These are phyloP conservation scores for Thereva unica DNA, from an alignment of 2,888 invertebrate species.

Conservation along the genomic window DNA sequence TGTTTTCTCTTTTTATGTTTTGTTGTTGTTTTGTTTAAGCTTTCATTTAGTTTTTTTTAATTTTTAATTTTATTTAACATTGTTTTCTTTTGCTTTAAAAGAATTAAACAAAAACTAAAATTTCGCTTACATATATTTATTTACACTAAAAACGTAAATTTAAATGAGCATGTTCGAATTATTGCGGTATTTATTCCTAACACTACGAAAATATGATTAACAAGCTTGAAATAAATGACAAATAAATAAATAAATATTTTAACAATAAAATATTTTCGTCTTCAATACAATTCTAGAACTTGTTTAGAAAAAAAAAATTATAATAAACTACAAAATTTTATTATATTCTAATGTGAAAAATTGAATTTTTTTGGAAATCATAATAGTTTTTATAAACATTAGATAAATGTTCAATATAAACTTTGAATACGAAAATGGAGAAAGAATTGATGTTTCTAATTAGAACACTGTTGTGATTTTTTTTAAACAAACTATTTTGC, in stretches of 20 bases:
- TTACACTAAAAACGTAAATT: no score
- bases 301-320: slow-evolving; percentile 14
- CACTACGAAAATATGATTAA: no score
- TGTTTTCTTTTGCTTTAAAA: no score
- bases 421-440: slow-evolving; percentile 57
- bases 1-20: slow-evolving; percentile 31
- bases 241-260: slow-evolving; percentile 3
- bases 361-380: no score
- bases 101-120: no score
- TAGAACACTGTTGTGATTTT: slow-evolving; percentile 23
- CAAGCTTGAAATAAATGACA: no score
- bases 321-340: no score
- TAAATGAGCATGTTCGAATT: no score
- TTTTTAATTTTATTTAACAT: slow-evolving; percentile 10
- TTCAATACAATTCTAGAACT: slow-evolving; percentile 39
- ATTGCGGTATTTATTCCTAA: no score
- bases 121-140: no score
- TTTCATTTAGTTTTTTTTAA: slow-evolving; percentile 7
- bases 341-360: slow-evolving; percentile 11
- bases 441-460: slow-evolving; percentile 39
- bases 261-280: slow-evolving; percentile 39
- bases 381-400: no score
- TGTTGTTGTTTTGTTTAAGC: slow-evolving; percentile 19
- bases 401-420: slow-evolving; percentile 46
- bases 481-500: no score